Evolutionary conservation across 2,888 invertebrate genomes (phyloP), one percentile per base, ranked within the genome.

Genomic region (Phyto melanocephala): DNA sequence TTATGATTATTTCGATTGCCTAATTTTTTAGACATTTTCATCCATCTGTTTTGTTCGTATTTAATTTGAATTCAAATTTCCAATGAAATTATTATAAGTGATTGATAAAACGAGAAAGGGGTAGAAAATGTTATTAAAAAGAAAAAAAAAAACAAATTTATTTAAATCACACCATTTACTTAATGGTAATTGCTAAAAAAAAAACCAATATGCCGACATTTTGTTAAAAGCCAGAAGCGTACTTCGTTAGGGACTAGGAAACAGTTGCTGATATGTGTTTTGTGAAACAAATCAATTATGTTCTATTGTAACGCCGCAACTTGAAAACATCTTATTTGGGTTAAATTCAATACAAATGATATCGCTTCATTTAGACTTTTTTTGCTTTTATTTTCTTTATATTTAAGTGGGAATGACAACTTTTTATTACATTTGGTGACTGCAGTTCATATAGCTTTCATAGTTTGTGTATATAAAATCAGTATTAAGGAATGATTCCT

Each of bases 1-100:
- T 81, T 81, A 74, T 81, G 81, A 81, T 81, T 81, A 78, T 78
- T 81, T 81, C 78, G 81, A 81, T 81, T 78, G 68, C 81, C 74
- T 78, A 62, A 77, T 81, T 74, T 68, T 63, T 56, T 3, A 33
- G 13, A 42, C 54, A 54, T 80, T 47, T 80, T 22, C 56, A 63
- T 70, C 54, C 4, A 67, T 52, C 28, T 68, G 15, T 40, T 63
- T 35, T 63, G 42, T 52, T 67, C 54, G 65, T 56, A 28, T 75
- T 67, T 37, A 47, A 75, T 56, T 65, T 56, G 35, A 56, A 56
- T 65, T 47, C 1, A 40, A 52, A 68, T 81, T 71, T 78, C 42
- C 68, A 37, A 62, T 11, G 63, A 78, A 81, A 74, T 78, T 81
- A 68, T n/a, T 22, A 22, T 35, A 24, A 20, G 15, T 54, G 22